These are phyloP conservation scores for Neosilurus mollespiculum DNA, from an alignment of 2,797 vertebrate species.

Conservation along the genomic window DNA sequence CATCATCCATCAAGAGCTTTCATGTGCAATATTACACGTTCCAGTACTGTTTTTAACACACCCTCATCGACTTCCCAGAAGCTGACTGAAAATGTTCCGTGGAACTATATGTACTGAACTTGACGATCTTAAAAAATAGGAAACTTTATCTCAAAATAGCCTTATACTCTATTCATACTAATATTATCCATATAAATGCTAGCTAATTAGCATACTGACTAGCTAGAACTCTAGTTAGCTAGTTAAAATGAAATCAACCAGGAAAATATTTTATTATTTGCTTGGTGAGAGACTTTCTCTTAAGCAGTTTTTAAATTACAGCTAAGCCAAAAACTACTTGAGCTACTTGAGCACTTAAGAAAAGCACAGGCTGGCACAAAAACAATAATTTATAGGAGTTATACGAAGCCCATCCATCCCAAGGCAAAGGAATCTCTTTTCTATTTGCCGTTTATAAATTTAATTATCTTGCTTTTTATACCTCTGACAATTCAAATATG, in stretches of 20 bases:
- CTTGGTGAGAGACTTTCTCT: background rate
- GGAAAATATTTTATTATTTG: background rate
- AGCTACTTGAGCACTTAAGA: background rate
- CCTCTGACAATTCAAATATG: background rate
- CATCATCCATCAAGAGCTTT: background rate
- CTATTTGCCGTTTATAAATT: background rate
- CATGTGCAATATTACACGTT: background rate
- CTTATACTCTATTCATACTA: background rate
- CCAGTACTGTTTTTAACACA: conserved; percentile 23
- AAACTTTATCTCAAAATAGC: background rate
- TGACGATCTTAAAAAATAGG: background rate
- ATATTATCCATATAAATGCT: background rate
- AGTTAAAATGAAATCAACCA: background rate
- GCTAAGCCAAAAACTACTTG: background rate
- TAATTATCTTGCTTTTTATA: background rate
- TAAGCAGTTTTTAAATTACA: background rate
- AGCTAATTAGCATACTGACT: background rate
- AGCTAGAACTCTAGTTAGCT: background rate
- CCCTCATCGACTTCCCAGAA: background rate
- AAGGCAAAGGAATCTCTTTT: background rate
- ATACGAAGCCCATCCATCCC: background rate
- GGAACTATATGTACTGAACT: background rate
- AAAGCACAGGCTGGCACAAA: background rate
- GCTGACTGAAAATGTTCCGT: background rate
- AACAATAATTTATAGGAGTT: background rate